phyloP scores from a whole-genome alignment of 2,797 vertebrate species.

The Parauchenoglanis ngamensis region DNA sequence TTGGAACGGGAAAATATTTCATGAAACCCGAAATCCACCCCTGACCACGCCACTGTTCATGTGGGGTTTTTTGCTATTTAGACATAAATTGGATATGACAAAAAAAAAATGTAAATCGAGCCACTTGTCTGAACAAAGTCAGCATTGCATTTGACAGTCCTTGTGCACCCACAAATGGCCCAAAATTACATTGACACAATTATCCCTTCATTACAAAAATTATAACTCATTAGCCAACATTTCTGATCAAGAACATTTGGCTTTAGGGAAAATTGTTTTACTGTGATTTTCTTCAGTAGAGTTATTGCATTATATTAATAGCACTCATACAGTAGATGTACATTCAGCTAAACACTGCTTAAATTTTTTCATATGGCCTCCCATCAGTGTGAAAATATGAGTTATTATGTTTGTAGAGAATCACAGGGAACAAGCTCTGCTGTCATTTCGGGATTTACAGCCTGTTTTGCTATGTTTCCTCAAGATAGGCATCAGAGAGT shows the following conservation, averaged over 20 bases:
- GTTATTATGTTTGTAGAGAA: not conserved
- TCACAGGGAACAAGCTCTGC: not conserved
- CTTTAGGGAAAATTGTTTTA: not conserved
- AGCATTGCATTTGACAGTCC: not conserved
- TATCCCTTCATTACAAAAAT: not conserved
- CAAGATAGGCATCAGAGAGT: not conserved
- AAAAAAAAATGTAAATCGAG: not conserved
- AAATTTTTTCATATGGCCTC: not conserved
- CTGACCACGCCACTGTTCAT: not conserved
- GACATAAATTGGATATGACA: not conserved
- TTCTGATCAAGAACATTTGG: not conserved
- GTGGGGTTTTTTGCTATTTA: not conserved
- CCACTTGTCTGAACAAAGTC: constrained; percentile 10
- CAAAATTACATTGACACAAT: not conserved
- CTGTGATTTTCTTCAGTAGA: not conserved
- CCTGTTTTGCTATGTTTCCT: not conserved
- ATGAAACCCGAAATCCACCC: not conserved
- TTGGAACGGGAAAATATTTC: not conserved
- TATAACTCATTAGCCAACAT: constrained; percentile 1
- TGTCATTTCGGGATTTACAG: not conserved
- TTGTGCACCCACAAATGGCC: constrained; percentile 6
- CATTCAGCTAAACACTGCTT: not conserved
- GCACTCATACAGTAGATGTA: not conserved
- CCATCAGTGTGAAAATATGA: not conserved
- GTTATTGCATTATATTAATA: not conserved